Conservation (phyloP, 2,113 vertebrate species). For the Fulmarus glacialis region DNA sequence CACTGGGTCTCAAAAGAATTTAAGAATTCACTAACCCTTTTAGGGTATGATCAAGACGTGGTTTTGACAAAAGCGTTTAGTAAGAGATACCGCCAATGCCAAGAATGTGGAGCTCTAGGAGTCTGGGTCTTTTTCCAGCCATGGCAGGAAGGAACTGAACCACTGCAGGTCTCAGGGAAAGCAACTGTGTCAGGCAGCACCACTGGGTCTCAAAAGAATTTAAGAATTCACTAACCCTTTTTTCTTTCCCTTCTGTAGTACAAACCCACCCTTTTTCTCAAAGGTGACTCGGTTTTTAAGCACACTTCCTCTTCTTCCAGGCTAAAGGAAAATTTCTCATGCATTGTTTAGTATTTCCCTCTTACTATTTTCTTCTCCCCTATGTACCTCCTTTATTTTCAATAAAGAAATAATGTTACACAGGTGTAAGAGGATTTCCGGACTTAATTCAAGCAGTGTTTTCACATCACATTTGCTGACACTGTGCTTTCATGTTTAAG, state of each 20-base stretch:
- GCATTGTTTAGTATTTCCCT: not conserved
- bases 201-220: not conserved
- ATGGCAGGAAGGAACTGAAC: not conserved
- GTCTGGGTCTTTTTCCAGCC: fast-evolving
- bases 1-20: not conserved
- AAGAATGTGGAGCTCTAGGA: not conserved
- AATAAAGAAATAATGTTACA: not conserved
- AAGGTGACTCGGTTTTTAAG: not conserved
- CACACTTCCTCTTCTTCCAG: not conserved
- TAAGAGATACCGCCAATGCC: not conserved
- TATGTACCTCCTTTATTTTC: not conserved
- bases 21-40: not conserved
- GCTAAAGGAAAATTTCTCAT: not conserved
- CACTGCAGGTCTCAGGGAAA: not conserved
- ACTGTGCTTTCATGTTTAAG: not conserved
- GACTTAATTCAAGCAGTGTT: not conserved
- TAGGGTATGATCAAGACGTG: not conserved
- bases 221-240: not conserved
- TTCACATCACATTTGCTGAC: not conserved
- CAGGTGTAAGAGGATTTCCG: not conserved
- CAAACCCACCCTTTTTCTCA: not conserved
- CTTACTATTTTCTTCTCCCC: not conserved
- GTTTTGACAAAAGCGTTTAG: not conserved
- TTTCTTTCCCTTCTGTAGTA: not conserved
- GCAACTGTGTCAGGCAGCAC: not conserved